Base-by-base conservation (phyloP, 2,888 invertebrate genomes). In the Oasisia sp. region DNA sequence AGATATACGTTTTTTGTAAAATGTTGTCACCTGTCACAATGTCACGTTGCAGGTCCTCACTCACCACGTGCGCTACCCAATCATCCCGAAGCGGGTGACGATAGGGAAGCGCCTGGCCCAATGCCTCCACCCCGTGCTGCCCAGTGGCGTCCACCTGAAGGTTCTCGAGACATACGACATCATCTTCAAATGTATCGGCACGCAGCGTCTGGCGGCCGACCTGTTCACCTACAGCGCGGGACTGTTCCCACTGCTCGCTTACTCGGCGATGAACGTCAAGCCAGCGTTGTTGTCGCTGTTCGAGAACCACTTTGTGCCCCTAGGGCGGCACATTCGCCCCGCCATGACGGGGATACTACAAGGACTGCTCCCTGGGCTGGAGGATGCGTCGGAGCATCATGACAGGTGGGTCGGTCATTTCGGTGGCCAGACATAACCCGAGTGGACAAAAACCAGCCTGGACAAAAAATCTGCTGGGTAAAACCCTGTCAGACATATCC, bases 91-190 rank as follows among this genome's bases (percentile, higher is more conserved):
- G 93, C 97, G 98, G 94, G 98, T 98, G 94, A 98, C 98, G 95
- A 98, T 99, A 94, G 98, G 98, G 91, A 99, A 99, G 97, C 97
- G 99, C 93, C 97, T 99, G 94, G 98, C 98, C 91, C 99, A 99
- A 97, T 99, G 99, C 96, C 98, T 99, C 97, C 98, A 99, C 97
- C 98, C 98, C 74, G 98, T 98, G 32, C 97, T 99, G 94, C 98
- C 99, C 38, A 98, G 98, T 92, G 98, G 99, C 74, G 99, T 99
- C 45, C 99, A 99, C 96, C 97, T 98, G 93, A 98, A 98, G 96
- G 91, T 91, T 38, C 96, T 99, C 94, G 98, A 99, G 97, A 98
- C 98, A 0, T 99, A 98, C 96, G 98, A 98, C 95, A 98, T 98
- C 94, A 98, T 99, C 95, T 98, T 99, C 97, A 98, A 98, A 95